Evolutionary conservation across 2,113 vertebrate species (phyloP).

Genomic region (Ptychochromis oligacanthus): DNA sequence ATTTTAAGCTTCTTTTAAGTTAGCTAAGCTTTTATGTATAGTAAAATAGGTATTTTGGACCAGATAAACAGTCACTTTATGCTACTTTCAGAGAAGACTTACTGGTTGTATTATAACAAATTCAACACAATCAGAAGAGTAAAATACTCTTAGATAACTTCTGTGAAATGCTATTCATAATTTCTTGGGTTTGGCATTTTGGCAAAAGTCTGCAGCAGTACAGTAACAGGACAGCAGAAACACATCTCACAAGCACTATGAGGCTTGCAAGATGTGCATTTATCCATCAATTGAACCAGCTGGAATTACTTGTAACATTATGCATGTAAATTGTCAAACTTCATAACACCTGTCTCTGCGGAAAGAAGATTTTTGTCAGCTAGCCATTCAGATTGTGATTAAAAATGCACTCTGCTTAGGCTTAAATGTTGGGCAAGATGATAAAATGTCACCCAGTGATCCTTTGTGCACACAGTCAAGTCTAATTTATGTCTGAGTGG

Average conservation of each 20-base stretch:
- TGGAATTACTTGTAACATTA: neutral
- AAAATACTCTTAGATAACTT: neutral
- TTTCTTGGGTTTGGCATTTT: too few species aligned
- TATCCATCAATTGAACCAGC: neutral
- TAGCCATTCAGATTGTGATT: neutral
- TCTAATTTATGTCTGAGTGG: rapidly evolving
- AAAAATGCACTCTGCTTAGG: neutral
- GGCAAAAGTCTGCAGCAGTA: neutral
- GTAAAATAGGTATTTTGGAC: too few species aligned
- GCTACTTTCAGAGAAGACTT: neutral
- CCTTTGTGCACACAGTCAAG: neutral
- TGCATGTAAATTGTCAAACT: too few species aligned
- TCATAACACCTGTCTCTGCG: too few species aligned
- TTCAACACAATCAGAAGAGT: neutral
- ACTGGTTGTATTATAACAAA: neutral
- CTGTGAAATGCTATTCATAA: too few species aligned
- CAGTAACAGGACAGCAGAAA: neutral
- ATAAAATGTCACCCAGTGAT: rapidly evolving
- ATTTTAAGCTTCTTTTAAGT: neutral
- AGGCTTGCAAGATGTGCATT: neutral
- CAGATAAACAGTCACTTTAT: too few species aligned
- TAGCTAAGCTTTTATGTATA: neutral
- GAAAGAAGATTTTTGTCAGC: neutral
- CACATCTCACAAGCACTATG: neutral
- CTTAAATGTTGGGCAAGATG: neutral